Evolutionary conservation across 2,797 vertebrate genomes (phyloP), one percentile per base, ranked within the genome.

Genomic region (Sarcoramphus papa): DNA sequence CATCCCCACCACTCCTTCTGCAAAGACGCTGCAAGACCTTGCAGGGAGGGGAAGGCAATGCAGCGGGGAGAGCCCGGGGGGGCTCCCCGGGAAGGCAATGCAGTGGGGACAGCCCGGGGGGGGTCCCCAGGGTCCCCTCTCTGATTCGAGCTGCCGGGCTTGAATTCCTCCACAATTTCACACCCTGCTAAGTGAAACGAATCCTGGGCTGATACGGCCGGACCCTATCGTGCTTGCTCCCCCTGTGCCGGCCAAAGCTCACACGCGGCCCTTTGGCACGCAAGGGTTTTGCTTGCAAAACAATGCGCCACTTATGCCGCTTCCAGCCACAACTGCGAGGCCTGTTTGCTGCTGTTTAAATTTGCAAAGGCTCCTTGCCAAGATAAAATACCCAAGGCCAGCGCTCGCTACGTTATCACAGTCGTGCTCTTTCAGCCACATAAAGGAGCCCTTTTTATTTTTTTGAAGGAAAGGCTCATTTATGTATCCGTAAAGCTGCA

Each of bases 351-450:
- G 94, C 95, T 96, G 94, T 69, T 95, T 86, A 85, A 93, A 96
- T 96, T 95, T 96, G 95, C 94, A 91, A 85, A 95, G 97, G 93
- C 90, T 92, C 93, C 92, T 83, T 92, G 98, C 97, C 97, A 98
- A 97, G 93, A 95, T 91, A 95, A 96, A 96, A 97, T 75, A 93
- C 85, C 96, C 93, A 82, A 94, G 95, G 95, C 95, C 93, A 93
- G 88, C 13, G 67, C 85, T 74, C 31, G 88, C 85, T 96, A 84
- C 91, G 77, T 96, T 97, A 97, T 97, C 97, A 95, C 97, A 97
- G 96, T 88, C 18, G 54, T 79, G 86, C 80, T 93, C 90, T 97
- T 95, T 96, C 94, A 97, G 96, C 48, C 85, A 85, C 90, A 97
- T 94, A 97, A 97, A 97, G 95, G 80, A 93, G 88, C 47, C 93